Evolutionary conservation across 1,140 invertebrate species (phyloP), one percentile per base, ranked within the genome.

Genomic region (Aricia agestis): DNA sequence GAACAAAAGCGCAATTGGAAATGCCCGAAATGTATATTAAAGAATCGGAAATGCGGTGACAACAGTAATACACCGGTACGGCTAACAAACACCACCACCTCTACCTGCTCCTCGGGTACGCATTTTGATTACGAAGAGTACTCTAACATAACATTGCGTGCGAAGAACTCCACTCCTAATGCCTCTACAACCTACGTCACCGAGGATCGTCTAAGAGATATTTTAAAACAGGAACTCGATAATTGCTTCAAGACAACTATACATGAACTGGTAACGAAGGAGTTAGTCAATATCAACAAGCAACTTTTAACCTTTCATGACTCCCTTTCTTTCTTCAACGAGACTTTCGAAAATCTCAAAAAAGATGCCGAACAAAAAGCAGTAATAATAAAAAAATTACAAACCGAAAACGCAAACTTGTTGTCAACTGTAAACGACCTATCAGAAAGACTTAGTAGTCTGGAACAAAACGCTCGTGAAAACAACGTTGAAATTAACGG

Each of bases 131-230:
- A 36, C 11, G 63, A 31, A 66, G 25, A 32, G 7, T 31, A 9
- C 15, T 17, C 9, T 17, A 59, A 66, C 19, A 11, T 32, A 31
- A 32, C 32, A 25, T n/a, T 5, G 1, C 6, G 6, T 11, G 6
- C 18, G 7, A 66, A 66, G 13, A 11, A 13, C 19, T 31, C 11
- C 2, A 66, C 2, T 19, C 5, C 7, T 13, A 6, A 6, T 13
- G 13, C 31, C 18, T 5, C 58, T 9, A 18, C 58, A 18, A 32
- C 63, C 31, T 32, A 11, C 10, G 63, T 66, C 3, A 66, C 63
- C 25, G 63, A 66, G 63, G 25, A 66, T 11, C 19, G 63, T 15
- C 25, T 66, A n/a, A 19, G 63, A 13, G 63, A 66, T n/a, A 66
- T 66, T 1, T 25, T 66, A 10, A 66, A n/a, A 11, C 63, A 66